Conservation (phyloP, 2,113 vertebrate species). For the Poecilia latipinna region DNA sequence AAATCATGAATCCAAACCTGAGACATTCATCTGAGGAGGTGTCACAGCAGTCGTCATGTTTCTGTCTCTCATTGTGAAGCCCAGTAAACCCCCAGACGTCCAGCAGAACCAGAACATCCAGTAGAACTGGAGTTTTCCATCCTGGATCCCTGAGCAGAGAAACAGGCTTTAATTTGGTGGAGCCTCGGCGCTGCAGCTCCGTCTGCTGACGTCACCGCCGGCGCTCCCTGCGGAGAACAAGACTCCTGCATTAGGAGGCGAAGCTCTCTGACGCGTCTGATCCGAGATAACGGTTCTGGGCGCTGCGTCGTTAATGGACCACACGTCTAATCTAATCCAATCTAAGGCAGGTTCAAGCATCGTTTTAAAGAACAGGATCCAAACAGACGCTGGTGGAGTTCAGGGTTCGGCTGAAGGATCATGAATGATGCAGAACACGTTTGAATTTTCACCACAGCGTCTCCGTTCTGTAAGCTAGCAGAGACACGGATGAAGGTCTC, state of each 20-base stretch:
- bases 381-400: neutral
- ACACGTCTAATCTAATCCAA: slow-evolving; percentile 7
- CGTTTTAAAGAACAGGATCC: neutral
- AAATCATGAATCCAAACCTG: neutral
- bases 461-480: neutral
- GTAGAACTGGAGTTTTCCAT: slow-evolving; percentile 2
- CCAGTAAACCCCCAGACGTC: neutral
- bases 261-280: slow-evolving; percentile 40
- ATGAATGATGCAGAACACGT: neutral
- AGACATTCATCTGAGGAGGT: neutral
- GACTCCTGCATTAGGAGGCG: slow-evolving; percentile 46
- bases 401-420: neutral
- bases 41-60: slow-evolving; percentile 12
- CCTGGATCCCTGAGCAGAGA: neutral
- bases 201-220: slow-evolving; percentile 11
- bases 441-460: neutral
- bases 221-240: slow-evolving; percentile 20
- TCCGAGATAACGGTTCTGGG: slow-evolving; percentile 24
- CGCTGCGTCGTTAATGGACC: slow-evolving; percentile 18
- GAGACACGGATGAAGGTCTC: neutral
- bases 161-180: neutral
- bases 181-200: slow-evolving; percentile 7
- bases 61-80: neutral
- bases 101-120: slow-evolving; percentile 7
- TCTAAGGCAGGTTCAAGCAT: neutral